Percentiles rank a stretch among this genome's conserved stretches.
These are phyloP conservation scores for Nomada ruficornis DNA, from an alignment of 2,888 invertebrate species.

Conservation along the genomic window DNA sequence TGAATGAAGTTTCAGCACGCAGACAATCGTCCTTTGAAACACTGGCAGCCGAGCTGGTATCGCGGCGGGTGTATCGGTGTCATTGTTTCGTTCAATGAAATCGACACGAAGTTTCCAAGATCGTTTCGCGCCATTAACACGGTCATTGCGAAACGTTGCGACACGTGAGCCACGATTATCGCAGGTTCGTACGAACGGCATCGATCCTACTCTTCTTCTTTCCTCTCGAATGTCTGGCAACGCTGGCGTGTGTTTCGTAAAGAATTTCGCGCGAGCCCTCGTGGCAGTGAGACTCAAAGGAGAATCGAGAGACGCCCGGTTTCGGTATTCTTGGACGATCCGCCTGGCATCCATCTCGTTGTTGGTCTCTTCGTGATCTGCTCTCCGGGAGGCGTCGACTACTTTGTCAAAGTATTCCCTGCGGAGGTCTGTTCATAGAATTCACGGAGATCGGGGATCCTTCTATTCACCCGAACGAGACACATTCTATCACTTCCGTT, in stretches of 20 bases:
- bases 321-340: slow-evolving; percentile 47
- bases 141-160: slow-evolving; percentile 38
- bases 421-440: slow-evolving; percentile 50
- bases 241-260: background rate
- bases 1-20: slow-evolving; percentile 31
- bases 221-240: background rate
- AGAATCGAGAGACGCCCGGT: background rate
- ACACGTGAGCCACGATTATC: background rate
- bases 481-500: background rate
- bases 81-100: background rate
- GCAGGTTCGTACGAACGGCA: background rate
- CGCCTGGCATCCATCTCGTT: slow-evolving; percentile 6
- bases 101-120: background rate
- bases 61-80: background rate
- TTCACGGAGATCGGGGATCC: slow-evolving; percentile 38
- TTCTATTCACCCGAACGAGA: slow-evolving; percentile 1
- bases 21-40: background rate
- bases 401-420: slow-evolving; percentile 52
- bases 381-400: slow-evolving; percentile 57
- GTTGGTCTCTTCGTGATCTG: slow-evolving; percentile 39
- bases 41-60: background rate
- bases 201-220: background rate
- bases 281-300: background rate
- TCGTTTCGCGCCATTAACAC: slow-evolving; percentile 31
- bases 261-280: slow-evolving; percentile 49